phyloP scores from a whole-genome alignment of 2,797 vertebrate species.

The Mormyrops attenuatus region DNA sequence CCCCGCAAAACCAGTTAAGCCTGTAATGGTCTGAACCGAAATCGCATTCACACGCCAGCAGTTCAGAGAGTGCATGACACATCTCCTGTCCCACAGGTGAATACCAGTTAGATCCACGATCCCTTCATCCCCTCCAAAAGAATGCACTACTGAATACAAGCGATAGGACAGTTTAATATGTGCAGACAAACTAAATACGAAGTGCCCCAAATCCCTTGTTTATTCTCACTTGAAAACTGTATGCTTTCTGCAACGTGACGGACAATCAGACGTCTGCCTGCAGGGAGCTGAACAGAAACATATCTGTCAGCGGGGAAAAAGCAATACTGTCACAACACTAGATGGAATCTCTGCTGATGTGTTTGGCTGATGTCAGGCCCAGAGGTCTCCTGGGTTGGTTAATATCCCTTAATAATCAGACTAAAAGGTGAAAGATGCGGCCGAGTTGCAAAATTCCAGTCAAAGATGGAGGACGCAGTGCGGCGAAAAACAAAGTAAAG shows the following conservation, averaged over 20 bases:
- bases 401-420: conserved; percentile 10
- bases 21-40: background rate
- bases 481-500: background rate
- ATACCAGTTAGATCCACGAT: background rate
- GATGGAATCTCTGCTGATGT: conserved; percentile 15
- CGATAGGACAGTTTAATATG: background rate
- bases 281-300: background rate
- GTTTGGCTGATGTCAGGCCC: conserved; percentile 9
- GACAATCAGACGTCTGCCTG: background rate
- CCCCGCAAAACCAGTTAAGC: background rate
- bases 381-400: conserved; percentile 20
- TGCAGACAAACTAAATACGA: background rate
- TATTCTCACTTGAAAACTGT: background rate
- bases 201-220: background rate
- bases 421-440: background rate
- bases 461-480: conserved; percentile 19
- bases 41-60: background rate
- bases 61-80: background rate
- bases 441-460: conserved; percentile 27
- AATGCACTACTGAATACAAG: background rate
- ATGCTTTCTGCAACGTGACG: background rate
- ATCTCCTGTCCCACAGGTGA: background rate
- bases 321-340: background rate
- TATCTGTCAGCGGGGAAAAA: background rate
- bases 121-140: background rate